Percentiles rank a stretch among this genome's conserved stretches.
These are phyloP conservation scores for Leucosticte australis DNA, from an alignment of 2,113 vertebrate species.

Conservation along the genomic window DNA sequence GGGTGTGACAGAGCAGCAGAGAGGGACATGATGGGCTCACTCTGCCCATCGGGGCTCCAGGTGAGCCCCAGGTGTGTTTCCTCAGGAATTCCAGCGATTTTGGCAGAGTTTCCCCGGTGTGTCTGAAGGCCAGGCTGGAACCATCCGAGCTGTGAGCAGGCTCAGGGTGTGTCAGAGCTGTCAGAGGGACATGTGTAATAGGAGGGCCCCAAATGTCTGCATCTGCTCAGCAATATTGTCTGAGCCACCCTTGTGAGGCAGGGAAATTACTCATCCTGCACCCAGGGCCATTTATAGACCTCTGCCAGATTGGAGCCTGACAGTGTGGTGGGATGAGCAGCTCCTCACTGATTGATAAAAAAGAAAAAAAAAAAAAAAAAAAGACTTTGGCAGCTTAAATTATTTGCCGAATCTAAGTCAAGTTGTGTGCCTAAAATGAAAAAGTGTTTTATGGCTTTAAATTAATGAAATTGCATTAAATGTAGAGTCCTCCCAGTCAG, in stretches of 20 bases:
- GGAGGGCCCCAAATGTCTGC: not conserved
- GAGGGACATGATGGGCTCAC: not conserved
- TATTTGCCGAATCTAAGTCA: not conserved
- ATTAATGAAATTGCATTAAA: not conserved
- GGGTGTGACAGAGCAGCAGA: not conserved
- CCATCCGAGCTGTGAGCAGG: not conserved
- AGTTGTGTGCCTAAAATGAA: not conserved
- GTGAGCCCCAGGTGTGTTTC: not conserved
- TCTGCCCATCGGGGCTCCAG: too few relatives aligned
- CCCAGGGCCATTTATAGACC: not conserved
- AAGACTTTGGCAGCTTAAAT: not conserved
- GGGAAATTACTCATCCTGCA: not conserved
- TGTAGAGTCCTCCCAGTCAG: rapidly evolving
- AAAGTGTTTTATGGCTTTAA: not conserved
- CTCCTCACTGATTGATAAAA: too few relatives aligned
- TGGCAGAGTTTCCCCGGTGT: rapidly evolving
- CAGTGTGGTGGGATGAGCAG: not conserved
- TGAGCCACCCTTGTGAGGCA: not conserved
- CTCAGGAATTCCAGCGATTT: rapidly evolving
- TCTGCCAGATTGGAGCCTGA: conserved; percentile 8
- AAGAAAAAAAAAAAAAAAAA: not conserved
- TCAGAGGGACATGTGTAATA: not conserved
- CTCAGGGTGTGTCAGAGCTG: not conserved
- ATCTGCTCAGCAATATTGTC: not conserved
- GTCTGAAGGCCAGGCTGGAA: not conserved